A percentile compares a stretch with the other conserved stretches of the same genome.
Conservation (phyloP, 1,140 invertebrate species). For the Bombus cullumanus region DNA sequence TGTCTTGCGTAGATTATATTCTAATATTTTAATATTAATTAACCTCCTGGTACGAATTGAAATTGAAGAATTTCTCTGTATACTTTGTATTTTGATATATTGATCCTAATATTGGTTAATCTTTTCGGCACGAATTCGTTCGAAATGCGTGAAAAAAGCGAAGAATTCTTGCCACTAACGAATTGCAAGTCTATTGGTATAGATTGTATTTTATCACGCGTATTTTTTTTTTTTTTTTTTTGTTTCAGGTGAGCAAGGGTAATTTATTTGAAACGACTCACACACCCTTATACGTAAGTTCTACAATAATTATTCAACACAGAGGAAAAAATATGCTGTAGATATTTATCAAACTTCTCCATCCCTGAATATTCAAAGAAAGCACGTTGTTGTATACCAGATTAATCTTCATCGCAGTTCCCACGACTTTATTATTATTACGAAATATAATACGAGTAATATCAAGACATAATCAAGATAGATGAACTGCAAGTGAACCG, state of each 20-base stretch:
- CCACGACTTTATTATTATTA: conserved; percentile 1
- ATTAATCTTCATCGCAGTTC: conserved; percentile 6
- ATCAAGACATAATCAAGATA: conserved; percentile 10
- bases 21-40: not conserved
- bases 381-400: conserved; percentile 3
- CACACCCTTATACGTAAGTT: conserved; percentile 12
- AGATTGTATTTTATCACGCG: not conserved
- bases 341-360: not conserved
- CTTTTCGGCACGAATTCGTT: not conserved
- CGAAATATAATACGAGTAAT: not conserved
- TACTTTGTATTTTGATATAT: not conserved
- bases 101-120: not conserved
- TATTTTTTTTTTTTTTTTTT: conserved; percentile 31
- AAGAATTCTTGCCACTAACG: no score
- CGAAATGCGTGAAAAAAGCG: no score
- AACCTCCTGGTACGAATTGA: not conserved
- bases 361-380: conserved; percentile 7
- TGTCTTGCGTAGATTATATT: not conserved
- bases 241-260: conserved; percentile 56
- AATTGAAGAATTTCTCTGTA: not conserved
- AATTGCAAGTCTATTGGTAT: not conserved
- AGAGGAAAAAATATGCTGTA: not conserved
- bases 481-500: not conserved
- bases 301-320: not conserved
- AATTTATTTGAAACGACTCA: not conserved